These are phyloP conservation scores for Epirrita christyi DNA, from an alignment of 2,888 invertebrate genomes.

Conservation along the genomic window DNA sequence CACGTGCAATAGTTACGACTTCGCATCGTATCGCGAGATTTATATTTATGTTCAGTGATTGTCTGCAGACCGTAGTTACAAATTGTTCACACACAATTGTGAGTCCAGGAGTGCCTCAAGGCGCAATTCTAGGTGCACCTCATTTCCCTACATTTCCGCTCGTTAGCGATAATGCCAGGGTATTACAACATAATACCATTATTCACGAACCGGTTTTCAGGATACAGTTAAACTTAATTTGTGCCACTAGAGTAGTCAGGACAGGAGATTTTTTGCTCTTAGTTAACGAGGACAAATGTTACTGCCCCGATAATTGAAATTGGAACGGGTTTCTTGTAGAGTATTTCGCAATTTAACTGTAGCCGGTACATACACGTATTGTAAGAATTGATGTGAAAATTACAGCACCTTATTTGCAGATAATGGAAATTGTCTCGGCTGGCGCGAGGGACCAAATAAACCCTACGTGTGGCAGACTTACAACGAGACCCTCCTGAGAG, in stretches of 20 bases:
- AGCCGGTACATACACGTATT: slow-evolving; percentile 2
- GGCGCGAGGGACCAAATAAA: slow-evolving; percentile 93
- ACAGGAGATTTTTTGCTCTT: slow-evolving; percentile 48
- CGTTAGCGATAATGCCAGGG: slow-evolving; percentile 68
- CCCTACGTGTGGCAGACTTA: slow-evolving; percentile 97
- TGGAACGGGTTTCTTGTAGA: slow-evolving; percentile 51
- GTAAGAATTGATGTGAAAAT: slow-evolving; percentile 49
- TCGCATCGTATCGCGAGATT: slow-evolving; percentile 35
- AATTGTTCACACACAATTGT: slow-evolving; percentile 52
- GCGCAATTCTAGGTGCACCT: slow-evolving; percentile 58
- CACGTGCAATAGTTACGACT: slow-evolving; percentile 39
- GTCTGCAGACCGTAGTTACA: slow-evolving; percentile 41
- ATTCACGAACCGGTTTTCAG: slow-evolving; percentile 63
- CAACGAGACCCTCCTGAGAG: slow-evolving; percentile 95
- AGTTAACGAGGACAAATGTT: slow-evolving; percentile 40
- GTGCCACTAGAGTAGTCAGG: slow-evolving; percentile 61
- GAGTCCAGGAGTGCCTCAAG: slow-evolving; percentile 59
- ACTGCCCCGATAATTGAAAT: slow-evolving; percentile 42
- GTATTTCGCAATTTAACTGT: slow-evolving; percentile 52
- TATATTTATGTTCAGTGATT: slow-evolving; percentile 44
- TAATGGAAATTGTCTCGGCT: slow-evolving; percentile 96
- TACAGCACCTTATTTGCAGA: slow-evolving; percentile 78
- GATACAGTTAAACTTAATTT: slow-evolving; percentile 71
- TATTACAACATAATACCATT: slow-evolving; percentile 71
- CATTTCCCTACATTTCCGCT: slow-evolving; percentile 71